phyloP scores from a whole-genome alignment of 2,113 vertebrate species.

The Podarcis muralis region DNA sequence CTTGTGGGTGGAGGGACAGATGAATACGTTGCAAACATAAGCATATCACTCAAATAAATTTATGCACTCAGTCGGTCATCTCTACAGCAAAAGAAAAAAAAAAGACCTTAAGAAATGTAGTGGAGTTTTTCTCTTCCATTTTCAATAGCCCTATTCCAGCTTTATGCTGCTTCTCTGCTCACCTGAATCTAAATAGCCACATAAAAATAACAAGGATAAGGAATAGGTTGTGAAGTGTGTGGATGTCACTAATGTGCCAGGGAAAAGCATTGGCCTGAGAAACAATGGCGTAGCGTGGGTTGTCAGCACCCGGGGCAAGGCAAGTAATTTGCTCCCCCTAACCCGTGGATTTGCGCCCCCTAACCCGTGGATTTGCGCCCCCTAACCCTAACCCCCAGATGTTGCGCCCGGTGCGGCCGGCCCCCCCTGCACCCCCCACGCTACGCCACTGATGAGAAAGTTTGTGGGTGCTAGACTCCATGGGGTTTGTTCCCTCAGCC shows the following conservation, averaged over 20 bases:
- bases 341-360: too few species aligned
- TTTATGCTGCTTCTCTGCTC: not conserved
- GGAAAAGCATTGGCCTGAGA: not conserved
- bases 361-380: too few species aligned
- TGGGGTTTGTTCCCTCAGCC: too few species aligned
- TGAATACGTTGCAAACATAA: not conserved
- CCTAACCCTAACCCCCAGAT: too few species aligned
- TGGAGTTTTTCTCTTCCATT: not conserved
- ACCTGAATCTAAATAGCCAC: not conserved
- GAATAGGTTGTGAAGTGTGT: not conserved
- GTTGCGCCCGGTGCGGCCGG: too few species aligned
- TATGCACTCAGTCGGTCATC: not conserved
- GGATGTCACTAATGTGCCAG: not conserved
- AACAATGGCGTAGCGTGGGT: too few species aligned
- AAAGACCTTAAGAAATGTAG: not conserved
- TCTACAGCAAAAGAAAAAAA: not conserved
- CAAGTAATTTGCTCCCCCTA: too few species aligned
- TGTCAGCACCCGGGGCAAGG: too few species aligned
- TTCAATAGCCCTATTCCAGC: not conserved
- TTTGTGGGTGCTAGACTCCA: too few species aligned
- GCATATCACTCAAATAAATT: constrained; percentile 5
- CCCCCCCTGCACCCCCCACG: too few species aligned
- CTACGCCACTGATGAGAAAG: too few species aligned
- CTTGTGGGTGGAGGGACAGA: not conserved
- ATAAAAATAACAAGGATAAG: constrained; percentile 17